A percentile compares a stretch with the other conserved stretches of the same genome.
Conservation (phyloP, 1,140 invertebrate species). For the Hetaerina americana region DNA sequence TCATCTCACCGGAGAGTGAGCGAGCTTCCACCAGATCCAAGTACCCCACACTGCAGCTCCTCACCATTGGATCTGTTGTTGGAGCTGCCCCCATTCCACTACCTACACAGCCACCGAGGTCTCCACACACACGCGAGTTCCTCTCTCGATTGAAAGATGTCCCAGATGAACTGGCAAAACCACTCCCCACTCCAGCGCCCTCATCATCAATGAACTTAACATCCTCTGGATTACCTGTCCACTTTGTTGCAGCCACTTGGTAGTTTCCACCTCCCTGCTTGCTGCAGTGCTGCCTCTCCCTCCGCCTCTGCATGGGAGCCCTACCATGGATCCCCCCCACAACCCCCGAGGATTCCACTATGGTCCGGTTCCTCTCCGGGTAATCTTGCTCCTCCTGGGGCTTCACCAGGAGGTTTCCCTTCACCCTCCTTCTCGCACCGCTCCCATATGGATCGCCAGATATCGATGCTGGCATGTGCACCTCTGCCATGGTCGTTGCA, state of each 20-base stretch:
- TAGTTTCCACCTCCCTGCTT: constrained; percentile 20
- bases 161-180: background rate
- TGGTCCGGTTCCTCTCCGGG: background rate
- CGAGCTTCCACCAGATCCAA: constrained; percentile 62
- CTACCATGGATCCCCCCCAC: background rate
- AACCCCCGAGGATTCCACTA: background rate
- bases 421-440: background rate
- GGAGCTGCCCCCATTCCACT: constrained; percentile 32
- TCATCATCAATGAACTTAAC: constrained; percentile 54
- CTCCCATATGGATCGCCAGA: background rate
- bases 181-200: constrained; percentile 20
- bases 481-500: constrained; percentile 10
- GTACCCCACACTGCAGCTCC: constrained; percentile 74
- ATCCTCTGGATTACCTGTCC: constrained; percentile 25
- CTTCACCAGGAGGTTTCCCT: background rate
- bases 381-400: background rate
- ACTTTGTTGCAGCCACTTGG: constrained; percentile 25
- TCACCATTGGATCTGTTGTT: constrained; percentile 53
- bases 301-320: constrained; percentile 1
- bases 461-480: constrained; percentile 2
- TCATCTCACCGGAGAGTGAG: constrained; percentile 55
- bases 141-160: background rate
- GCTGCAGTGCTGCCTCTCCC: constrained; percentile 14
- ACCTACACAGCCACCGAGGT: constrained; percentile 33
- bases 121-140: background rate